Base-by-base conservation (phyloP, 2,113 vertebrate species). In the Halcyon malimbica region DNA sequence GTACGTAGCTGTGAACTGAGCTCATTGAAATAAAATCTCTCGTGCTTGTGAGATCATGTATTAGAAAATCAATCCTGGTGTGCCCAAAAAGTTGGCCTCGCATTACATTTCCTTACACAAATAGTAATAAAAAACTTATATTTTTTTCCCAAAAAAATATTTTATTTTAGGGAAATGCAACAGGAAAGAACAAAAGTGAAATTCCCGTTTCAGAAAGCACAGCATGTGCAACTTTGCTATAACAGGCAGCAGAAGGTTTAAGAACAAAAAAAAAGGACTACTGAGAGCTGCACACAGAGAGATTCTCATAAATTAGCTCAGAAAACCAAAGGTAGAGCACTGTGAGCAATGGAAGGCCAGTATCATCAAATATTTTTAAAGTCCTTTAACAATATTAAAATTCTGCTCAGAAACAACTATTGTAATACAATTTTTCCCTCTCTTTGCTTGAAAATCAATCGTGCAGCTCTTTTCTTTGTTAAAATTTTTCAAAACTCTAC, bases 241-340 rank as follows among this genome's bases (percentile, higher is more conserved):
- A 90, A 82, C 69, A 91, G 80, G 74, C 92, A 94, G 88, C 82
- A 93, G 89, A 96, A 97, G 41, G 88, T 95, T 86, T 87, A 89
- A 89, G 92, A 92, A 93, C 80, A 93, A 86, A 91, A 91, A 84
- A 67, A 91, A 87, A 64, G 50, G 65, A 93, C 91, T 79, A 76
- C 87, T 87, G 89, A 94, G 95, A 93, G 79, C 77, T 82, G 69
- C 89, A 91, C 80, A 59, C 57, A 60, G 71, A 87, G 83, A 94
- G 69, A 75, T 77, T 79, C 95, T 82, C 91, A 95, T 85, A 95
- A 93, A 91, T 96, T 89, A 97, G 74, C 89, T 95, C 83, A 80
- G 82, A 73, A 90, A 96, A 93, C 48, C 57, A 85, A 85, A 96
- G 78, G 84, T 28, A 96, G 74, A 85, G 70, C 75, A 23, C 90